phyloP scores from a whole-genome alignment of 1,140 invertebrate genomes.

The Drosophila prosaltans region DNA sequence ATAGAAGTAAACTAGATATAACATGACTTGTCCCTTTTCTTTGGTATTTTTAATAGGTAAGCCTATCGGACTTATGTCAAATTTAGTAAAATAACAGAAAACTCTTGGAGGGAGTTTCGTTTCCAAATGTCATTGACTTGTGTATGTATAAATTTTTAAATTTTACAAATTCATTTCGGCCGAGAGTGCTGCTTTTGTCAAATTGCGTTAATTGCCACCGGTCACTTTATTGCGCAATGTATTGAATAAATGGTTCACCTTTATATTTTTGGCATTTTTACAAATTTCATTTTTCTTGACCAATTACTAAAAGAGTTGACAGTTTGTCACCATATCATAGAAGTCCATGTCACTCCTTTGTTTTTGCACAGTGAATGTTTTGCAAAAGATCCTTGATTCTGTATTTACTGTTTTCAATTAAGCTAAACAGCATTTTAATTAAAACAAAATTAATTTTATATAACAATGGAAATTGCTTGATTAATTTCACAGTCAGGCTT shows the following conservation, averaged over 20 bases:
- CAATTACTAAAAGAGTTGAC: no score
- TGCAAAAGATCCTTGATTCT: slow-evolving; percentile 5
- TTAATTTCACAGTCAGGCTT: neutral
- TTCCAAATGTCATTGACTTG: no score
- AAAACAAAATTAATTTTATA: neutral
- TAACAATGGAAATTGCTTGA: neutral
- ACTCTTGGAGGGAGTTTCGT: no score
- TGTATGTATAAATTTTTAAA: neutral
- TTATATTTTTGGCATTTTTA: no score
- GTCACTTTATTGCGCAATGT: slow-evolving; percentile 40
- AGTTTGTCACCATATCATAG: no score
- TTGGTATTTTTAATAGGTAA: no score
- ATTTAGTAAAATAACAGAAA: no score
- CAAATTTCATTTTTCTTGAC: no score
- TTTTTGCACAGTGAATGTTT: no score
- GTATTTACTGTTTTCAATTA: neutral
- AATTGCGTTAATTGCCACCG: slow-evolving; percentile 27
- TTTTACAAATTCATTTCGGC: slow-evolving; percentile 27
- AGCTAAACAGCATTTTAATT: no score
- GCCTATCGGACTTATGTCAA: no score
- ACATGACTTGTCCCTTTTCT: neutral
- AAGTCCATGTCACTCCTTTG: no score
- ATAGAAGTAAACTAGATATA: slow-evolving; percentile 32
- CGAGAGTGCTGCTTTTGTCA: slow-evolving; percentile 43
- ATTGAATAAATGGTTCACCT: slow-evolving; percentile 22